phyloP scores from a whole-genome alignment of 2,888 invertebrate genomes.

The Chymomyza fuscimana region DNA sequence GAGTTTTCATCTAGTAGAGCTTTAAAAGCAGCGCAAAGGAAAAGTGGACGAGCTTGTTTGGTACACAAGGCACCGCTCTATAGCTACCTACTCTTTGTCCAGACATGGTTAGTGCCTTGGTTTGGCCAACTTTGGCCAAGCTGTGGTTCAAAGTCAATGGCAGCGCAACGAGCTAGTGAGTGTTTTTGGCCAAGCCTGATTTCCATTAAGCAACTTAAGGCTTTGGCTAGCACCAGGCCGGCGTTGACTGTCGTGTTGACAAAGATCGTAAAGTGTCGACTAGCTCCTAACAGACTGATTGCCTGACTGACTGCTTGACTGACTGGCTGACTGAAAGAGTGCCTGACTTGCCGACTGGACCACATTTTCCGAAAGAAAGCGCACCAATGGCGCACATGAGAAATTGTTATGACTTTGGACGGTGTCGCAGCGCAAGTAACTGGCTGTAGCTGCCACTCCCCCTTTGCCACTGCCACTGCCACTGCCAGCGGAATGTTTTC shows the following conservation, averaged over 20 bases:
- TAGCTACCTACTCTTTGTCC: conserved; percentile 4
- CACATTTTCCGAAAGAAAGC: conserved; percentile 76
- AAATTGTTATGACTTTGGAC: conserved; percentile 56
- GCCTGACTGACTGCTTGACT: neutral
- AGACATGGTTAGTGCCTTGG: conserved; percentile 22
- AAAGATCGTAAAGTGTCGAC: conserved; percentile 35
- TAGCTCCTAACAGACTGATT: conserved; percentile 3
- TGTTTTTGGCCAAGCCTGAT: conserved; percentile 26
- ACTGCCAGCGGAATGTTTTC: conserved; percentile 42
- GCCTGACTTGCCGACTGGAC: conserved; percentile 57
- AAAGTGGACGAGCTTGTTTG: conserved; percentile 65
- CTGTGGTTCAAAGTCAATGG: conserved; percentile 56
- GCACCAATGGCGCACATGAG: conserved; percentile 42
- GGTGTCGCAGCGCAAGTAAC: conserved; percentile 17
- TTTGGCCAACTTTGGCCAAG: conserved; percentile 34
- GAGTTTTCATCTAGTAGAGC: neutral
- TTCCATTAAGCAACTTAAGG: conserved; percentile 7
- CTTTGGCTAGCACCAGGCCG: neutral
- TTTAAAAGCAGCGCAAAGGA: conserved; percentile 41
- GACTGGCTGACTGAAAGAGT: conserved; percentile 19
- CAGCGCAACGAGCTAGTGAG: conserved; percentile 36
- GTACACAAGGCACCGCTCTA: neutral
- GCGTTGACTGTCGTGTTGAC: conserved; percentile 39
- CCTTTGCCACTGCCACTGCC: conserved; percentile 3
- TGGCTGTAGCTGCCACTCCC: conserved; percentile 7